A percentile compares a stretch with the other conserved stretches of the same genome.
These are phyloP conservation scores for Myanophis thanlyinensis DNA, from an alignment of 2,113 vertebrate genomes.

Conservation along the genomic window DNA sequence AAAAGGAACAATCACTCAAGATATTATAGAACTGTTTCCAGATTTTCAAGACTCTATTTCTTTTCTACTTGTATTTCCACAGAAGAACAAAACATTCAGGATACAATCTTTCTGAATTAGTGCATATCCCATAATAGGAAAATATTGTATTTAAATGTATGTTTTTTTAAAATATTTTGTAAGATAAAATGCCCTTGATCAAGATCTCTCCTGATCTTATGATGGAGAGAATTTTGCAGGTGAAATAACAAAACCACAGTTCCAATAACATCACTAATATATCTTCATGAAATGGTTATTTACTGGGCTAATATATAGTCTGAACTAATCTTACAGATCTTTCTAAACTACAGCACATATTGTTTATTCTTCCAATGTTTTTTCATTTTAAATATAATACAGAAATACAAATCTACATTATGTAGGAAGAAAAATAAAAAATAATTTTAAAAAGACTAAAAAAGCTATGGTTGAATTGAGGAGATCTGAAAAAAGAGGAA, in stretches of 20 bases:
- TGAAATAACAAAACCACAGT: not conserved
- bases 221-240: not conserved
- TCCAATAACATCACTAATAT: not conserved
- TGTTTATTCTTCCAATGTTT: not conserved
- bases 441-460: not conserved
- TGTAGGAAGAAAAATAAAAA: not conserved
- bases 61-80: slow-evolving; percentile 10
- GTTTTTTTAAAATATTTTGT: not conserved
- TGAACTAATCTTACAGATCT: not conserved
- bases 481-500: not conserved
- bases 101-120: not conserved
- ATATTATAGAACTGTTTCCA: slow-evolving; percentile 13
- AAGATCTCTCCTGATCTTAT: not conserved
- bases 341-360: not conserved
- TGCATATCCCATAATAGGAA: not conserved
- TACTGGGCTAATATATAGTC: not conserved
- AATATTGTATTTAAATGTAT: not conserved
- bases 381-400: not conserved
- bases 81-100: slow-evolving; percentile 23
- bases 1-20: not conserved
- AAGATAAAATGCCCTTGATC: not conserved
- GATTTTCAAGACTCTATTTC: not conserved
- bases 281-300: not conserved
- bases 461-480: not conserved
- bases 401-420: not conserved